A percentile compares a stretch with the other conserved stretches of the same genome.
These are phyloP conservation scores for Mellivora capensis DNA, from an alignment of 2,113 vertebrate genomes.

Conservation along the genomic window DNA sequence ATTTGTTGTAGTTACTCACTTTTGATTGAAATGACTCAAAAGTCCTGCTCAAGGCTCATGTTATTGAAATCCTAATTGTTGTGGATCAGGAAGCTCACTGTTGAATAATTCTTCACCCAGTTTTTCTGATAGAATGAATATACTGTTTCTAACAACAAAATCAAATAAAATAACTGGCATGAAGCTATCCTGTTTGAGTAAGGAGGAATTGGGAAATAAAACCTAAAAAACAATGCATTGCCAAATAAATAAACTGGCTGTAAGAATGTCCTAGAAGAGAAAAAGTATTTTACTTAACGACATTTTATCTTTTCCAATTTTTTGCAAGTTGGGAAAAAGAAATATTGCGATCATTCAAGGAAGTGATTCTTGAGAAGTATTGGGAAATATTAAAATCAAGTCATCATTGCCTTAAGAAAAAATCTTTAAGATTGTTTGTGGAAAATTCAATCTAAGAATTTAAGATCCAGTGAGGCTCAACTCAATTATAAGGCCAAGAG, in stretches of 20 bases:
- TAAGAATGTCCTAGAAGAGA: neutral
- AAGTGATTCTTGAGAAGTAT: neutral
- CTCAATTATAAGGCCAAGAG: neutral
- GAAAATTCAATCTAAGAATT: neutral
- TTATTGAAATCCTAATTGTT: neutral
- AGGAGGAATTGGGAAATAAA: neutral
- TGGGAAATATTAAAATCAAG: conserved; percentile 34
- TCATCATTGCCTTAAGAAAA: neutral
- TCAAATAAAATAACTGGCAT: neutral
- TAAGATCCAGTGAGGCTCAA: neutral
- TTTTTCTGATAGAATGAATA: conserved; percentile 40
- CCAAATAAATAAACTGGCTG: neutral
- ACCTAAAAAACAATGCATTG: neutral
- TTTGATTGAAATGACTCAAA: conserved; percentile 31
- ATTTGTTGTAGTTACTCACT: neutral
- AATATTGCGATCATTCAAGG: neutral
- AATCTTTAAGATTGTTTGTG: neutral
- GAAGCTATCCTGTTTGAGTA: neutral
- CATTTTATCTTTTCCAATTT: neutral
- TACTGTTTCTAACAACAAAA: conserved; percentile 17
- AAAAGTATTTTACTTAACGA: neutral
- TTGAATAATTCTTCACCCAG: conserved; percentile 1
- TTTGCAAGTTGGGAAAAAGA: neutral
- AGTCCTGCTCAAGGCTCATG: conserved; percentile 4
- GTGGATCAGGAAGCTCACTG: neutral